Evolutionary conservation across 1,140 invertebrate genomes (phyloP).

Genomic region (Hylaeus anthracinus): DNA sequence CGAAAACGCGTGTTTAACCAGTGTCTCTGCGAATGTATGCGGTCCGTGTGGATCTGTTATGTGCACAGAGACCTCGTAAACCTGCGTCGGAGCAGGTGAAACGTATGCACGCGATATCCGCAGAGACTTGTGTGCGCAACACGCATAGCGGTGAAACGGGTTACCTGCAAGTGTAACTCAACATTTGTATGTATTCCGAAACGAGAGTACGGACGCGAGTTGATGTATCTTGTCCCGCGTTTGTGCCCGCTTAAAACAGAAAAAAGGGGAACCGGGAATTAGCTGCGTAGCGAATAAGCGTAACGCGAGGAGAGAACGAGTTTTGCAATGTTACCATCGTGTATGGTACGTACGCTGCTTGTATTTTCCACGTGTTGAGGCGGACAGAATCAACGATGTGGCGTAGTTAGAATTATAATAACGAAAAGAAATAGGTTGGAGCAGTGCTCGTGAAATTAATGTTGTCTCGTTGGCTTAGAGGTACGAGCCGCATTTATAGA

Average conservation of each 20-base stretch:
- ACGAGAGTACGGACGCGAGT: neutral
- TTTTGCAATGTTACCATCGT: neutral
- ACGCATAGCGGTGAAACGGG: neutral
- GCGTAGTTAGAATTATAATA: neutral
- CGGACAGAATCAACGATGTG: neutral
- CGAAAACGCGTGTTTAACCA: conserved; percentile 8
- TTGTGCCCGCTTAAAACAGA: neutral
- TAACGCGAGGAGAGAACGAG: neutral
- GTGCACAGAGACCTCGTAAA: conserved; percentile 15
- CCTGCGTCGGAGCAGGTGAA: conserved; percentile 8
- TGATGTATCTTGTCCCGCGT: neutral
- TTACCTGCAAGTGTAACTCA: neutral
- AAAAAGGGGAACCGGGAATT: neutral
- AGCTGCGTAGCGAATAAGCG: neutral
- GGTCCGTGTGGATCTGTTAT: neutral
- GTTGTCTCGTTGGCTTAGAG: neutral
- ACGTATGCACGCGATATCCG: conserved; percentile 2
- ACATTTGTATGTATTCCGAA: conserved; percentile 14
- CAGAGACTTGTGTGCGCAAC: neutral
- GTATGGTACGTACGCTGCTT: neutral
- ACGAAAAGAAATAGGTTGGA: neutral
- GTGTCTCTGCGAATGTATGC: conserved; percentile 10
- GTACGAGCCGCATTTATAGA: no score
- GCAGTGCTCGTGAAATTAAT: no score
- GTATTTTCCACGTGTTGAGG: no score